Evolutionary conservation across 2,113 vertebrate species (phyloP), one percentile per base, ranked within the genome.

Genomic region (Caranx ignobilis): DNA sequence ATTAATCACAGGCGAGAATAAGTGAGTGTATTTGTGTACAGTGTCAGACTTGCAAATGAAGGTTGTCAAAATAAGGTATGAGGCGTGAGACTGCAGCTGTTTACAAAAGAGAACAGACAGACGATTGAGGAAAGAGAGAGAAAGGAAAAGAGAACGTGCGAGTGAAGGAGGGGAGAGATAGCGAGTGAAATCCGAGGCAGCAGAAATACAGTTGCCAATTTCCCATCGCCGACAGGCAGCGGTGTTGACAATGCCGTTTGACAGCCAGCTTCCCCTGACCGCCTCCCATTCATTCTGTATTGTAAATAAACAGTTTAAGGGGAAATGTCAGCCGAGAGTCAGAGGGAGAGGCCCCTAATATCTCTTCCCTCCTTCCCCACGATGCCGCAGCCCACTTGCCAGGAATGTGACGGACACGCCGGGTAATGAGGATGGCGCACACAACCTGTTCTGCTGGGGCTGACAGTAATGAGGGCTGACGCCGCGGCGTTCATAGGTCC

Each of bases 301-400:
- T 79, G 91, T 88, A 93, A 93, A 92, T 91, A 91, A 93, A 93
- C 86, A 87, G 78, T 92, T 89, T 90, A 90, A 87, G 89, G 84
- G 83, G 74, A 90, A 92, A 92, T 90, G 89, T 90, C 87, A 91
- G 77, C 73, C 18, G 77, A 74, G 79, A 79, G 80, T 86, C 47
- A 11, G 74, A 75, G 75, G 77, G 41, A 80, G 86, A 73, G 43
- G 75, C 74, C 77, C 72, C 5, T 82, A 88, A 87, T 85, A 80
- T 81, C 81, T 12, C 59, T 41, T 72, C 81, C 73, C 83, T 78
- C 82, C 71, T 76, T 55, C 75, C 75, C 61, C 41, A n/a, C n/a
- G 12, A 71, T 32, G 71, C 71, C 32, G 75, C 66, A 19, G 70
- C 85, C 74, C 77, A 39, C 81, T 83, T 78, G 75, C 81, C 79